Percentiles rank a stretch among this genome's conserved stretches.
Conservation (phyloP, 2,113 vertebrate species). For the Mesembrinibis cayennensis region DNA sequence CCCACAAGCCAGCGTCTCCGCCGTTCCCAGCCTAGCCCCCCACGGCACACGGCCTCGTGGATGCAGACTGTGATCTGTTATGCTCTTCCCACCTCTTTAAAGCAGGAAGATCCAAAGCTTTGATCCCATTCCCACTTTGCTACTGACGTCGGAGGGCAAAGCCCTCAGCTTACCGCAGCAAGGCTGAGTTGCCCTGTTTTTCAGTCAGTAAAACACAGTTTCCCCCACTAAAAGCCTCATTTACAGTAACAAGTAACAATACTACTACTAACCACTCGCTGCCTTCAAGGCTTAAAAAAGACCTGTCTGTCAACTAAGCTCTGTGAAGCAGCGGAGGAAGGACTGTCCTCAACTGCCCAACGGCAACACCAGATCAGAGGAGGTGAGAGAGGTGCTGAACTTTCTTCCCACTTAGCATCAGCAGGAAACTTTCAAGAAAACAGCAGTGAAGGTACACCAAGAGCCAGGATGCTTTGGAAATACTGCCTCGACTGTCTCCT, state of each 20-base stretch:
- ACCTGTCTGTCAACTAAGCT: neutral
- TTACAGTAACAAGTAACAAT: neutral
- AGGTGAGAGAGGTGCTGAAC: neutral
- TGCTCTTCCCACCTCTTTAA: neutral
- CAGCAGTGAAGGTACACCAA: neutral
- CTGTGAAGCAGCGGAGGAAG: neutral
- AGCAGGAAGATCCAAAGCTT: neutral
- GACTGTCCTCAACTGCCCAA: neutral
- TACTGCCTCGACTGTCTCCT: neutral
- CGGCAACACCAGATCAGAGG: neutral
- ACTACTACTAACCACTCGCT: neutral
- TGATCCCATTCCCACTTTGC: neutral
- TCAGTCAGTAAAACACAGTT: neutral
- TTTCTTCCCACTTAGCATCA: neutral
- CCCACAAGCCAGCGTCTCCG: accelerated
- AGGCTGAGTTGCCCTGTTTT: neutral
- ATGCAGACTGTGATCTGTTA: neutral
- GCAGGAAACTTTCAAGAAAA: neutral
- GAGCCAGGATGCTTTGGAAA: neutral
- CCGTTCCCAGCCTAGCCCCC: neutral
- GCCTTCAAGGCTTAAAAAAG: neutral
- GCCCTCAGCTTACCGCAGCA: neutral
- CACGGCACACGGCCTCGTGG: neutral
- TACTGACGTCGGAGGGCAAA: neutral
- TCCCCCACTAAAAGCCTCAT: neutral